Evolutionary conservation across 2,888 invertebrate genomes (phyloP), one percentile per base, ranked within the genome.

Genomic region (Cyrtodaria siliqua): DNA sequence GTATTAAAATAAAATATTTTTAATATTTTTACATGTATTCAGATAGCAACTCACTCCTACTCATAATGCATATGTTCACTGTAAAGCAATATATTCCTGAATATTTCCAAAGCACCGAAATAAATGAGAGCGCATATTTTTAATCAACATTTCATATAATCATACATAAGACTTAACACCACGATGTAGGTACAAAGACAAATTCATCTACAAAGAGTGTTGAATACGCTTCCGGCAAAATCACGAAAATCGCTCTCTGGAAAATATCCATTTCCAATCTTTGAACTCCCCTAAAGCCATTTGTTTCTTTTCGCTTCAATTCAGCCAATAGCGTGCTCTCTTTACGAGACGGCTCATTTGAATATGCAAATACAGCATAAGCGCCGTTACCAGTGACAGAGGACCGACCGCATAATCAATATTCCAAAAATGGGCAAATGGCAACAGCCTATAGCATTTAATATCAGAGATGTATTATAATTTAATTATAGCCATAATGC

Each of bases 401-500:
- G 56, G 66, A 63, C 20, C n/a, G 26, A 62, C 50, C 33, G 38
- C 50, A 53, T 53, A 79, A 81, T 81, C 80, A 68, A 81, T 81
- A 81, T 67, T 62, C 61, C 62, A 60, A 74, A 67, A 68, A 69
- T 59, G 50, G 75, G 81, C 74, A 81, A 73, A 74, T 61, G 56
- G 73, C 70, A 74, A 63, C 81, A 68, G 81, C 81, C 78, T 81
- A 68, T 72, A 67, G 75, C 73, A 71, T 81, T 78, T 75, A 75
- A 80, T 82, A 81, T 81, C 79, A 70, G 82, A 82, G 79, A 79
- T 84, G 83, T 82, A 78, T 84, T 83, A 84, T 87, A 88, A 89
- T 88, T 87, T 80, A 84, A 88, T 89, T 87, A 89, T 71, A 68
- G 79, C 75, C 77, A 71, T 87, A 84, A 87, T 88, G 87, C 87